phyloP scores from a whole-genome alignment of 2,888 invertebrate genomes.

The Caenorhabditis sp. region DNA sequence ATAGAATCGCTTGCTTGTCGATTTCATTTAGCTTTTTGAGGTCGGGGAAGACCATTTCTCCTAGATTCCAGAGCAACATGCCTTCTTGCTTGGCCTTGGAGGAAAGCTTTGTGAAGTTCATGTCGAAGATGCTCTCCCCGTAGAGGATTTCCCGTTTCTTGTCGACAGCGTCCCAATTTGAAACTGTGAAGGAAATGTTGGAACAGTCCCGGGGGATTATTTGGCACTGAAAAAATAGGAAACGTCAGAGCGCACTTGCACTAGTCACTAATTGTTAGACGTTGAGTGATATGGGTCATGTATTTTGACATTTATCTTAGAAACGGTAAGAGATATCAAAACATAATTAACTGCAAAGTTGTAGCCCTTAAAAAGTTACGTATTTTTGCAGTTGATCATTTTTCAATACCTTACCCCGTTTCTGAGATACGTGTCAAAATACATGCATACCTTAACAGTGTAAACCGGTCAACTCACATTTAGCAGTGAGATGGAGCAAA shows the following conservation, averaged over 20 bases:
- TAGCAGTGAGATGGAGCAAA: slow-evolving; percentile 14
- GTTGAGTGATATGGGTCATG: no score
- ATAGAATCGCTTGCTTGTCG: slow-evolving; percentile 30
- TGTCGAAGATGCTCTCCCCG: slow-evolving; percentile 22
- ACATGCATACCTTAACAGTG: no score
- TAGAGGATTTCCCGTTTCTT: slow-evolving; percentile 13
- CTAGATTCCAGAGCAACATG: slow-evolving; percentile 29
- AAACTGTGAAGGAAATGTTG: slow-evolving; percentile 22
- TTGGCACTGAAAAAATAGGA: slow-evolving; percentile 13
- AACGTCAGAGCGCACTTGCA: background rate
- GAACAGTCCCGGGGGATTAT: slow-evolving; percentile 38
- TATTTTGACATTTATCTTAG: no score
- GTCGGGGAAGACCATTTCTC: slow-evolving; percentile 18
- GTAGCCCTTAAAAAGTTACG: no score
- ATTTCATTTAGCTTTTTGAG: background rate
- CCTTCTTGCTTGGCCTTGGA: slow-evolving; percentile 10
- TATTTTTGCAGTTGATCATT: no score
- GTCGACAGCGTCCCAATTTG: slow-evolving; percentile 31
- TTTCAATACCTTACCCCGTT: no score
- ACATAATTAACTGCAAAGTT: no score
- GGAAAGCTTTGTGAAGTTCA: slow-evolving; percentile 37
- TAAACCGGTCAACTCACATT: no score
- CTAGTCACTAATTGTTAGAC: no score
- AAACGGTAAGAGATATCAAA: no score
- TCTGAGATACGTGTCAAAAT: no score